These are phyloP conservation scores for Crocallis elinguaria DNA, from an alignment of 2,888 invertebrate species.

Conservation along the genomic window DNA sequence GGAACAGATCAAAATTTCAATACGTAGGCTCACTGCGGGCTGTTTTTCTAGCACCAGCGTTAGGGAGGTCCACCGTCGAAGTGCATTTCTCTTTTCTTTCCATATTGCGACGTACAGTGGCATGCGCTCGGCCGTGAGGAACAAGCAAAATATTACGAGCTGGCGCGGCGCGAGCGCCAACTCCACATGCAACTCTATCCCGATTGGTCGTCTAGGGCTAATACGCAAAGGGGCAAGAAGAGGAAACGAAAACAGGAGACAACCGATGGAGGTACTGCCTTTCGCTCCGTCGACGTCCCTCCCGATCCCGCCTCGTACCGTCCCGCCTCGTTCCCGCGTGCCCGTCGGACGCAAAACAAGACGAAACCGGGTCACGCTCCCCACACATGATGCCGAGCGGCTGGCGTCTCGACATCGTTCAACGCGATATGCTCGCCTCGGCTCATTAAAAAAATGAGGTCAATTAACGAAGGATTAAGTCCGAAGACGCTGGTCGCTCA, in stretches of 20 bases:
- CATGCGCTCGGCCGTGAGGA: constrained; percentile 99
- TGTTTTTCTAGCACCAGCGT: constrained; percentile 89
- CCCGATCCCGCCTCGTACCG: constrained; percentile 27
- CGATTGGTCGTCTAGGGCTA: constrained; percentile 99
- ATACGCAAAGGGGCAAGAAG: constrained; percentile 99
- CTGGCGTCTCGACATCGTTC: constrained; percentile 60
- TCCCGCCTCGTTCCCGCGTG: constrained; percentile 20
- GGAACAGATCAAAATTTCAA: constrained; percentile 71
- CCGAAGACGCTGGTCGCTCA: constrained; percentile 71
- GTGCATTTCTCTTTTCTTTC: constrained; percentile 84
- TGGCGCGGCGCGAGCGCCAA: constrained; percentile 99
- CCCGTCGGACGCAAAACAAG: constrained; percentile 6
- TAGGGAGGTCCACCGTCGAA: constrained; percentile 80
- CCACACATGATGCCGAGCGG: constrained; percentile 54
- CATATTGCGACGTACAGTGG: constrained; percentile 92
- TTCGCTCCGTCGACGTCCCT: constrained; percentile 71
- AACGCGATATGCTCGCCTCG: constrained; percentile 51
- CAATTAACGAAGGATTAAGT: constrained; percentile 78
- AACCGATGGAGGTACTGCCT: constrained; percentile 96
- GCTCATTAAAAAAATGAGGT: constrained; percentile 76
- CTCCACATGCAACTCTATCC: constrained; percentile 99
- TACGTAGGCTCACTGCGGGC: constrained; percentile 80
- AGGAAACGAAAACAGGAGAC: constrained; percentile 99
- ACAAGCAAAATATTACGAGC: constrained; percentile 99
- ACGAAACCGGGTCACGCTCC: constrained; percentile 52